Percentiles rank a stretch among this genome's conserved stretches.
Evolutionary conservation across 2,888 invertebrate species (phyloP).

Genomic region (Brachylomia viminalis): DNA sequence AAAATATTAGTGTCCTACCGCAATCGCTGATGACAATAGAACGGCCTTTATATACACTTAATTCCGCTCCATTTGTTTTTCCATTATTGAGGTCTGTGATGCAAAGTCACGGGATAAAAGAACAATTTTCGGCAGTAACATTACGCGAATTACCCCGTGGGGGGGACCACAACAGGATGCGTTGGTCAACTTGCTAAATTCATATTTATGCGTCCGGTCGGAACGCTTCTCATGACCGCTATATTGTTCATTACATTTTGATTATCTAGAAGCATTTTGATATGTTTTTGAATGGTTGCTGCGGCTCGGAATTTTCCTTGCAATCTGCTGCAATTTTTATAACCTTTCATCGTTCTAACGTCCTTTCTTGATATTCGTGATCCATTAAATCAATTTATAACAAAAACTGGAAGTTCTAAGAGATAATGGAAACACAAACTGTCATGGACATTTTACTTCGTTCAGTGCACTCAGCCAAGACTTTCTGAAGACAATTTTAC

Average conservation of each 20-base stretch:
- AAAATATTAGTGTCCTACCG: conserved; percentile 27
- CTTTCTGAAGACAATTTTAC: background rate
- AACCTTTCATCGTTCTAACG: background rate
- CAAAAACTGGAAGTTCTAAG: background rate
- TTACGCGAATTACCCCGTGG: conserved; percentile 69
- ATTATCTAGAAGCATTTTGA: conserved; percentile 55
- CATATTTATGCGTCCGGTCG: conserved; percentile 85
- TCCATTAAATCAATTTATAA: background rate
- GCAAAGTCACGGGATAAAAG: conserved; percentile 64
- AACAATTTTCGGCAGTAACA: conserved; percentile 68
- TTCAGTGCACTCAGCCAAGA: conserved; percentile 18
- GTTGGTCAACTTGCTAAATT: conserved; percentile 82
- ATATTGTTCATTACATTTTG: conserved; percentile 62
- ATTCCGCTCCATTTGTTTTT: conserved; percentile 45
- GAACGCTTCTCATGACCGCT: conserved; percentile 58
- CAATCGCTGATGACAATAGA: conserved; percentile 36
- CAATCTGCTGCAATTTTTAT: conserved; percentile 33
- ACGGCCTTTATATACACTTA: conserved; percentile 35
- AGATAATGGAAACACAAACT: background rate
- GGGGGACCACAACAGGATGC: conserved; percentile 74
- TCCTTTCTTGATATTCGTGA: conserved; percentile 3
- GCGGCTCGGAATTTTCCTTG: conserved; percentile 25
- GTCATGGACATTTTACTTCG: conserved; percentile 5
- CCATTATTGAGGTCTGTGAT: conserved; percentile 43
- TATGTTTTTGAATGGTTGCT: conserved; percentile 49